These are phyloP conservation scores for Myripristis murdjan DNA, from an alignment of 2,797 vertebrate species.

Conservation along the genomic window DNA sequence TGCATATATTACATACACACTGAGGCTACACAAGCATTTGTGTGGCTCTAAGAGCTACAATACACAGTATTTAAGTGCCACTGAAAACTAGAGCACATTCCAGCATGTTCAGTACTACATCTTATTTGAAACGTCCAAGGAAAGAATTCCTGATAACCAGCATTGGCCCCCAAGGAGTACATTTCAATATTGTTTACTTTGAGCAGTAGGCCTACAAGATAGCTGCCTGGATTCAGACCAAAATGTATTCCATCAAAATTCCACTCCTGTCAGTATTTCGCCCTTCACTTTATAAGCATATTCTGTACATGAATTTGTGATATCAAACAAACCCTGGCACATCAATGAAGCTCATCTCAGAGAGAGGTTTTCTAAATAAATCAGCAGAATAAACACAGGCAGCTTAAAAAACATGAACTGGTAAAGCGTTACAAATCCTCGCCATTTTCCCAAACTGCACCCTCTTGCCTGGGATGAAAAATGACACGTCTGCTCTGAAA, in stretches of 20 bases:
- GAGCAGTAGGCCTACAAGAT: constrained; percentile 65
- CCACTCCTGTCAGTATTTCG: constrained; percentile 74
- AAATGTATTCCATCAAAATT: constrained; percentile 76
- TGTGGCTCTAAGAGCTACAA: constrained; percentile 3
- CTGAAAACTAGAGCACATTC: constrained; percentile 29
- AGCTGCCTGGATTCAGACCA: constrained; percentile 74
- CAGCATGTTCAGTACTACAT: constrained; percentile 38
- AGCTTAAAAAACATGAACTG: constrained; percentile 81
- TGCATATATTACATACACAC: neutral
- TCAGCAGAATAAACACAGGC: constrained; percentile 85
- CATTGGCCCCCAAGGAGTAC: constrained; percentile 55
- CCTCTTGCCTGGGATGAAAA: constrained; percentile 81
- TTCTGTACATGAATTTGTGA: constrained; percentile 80
- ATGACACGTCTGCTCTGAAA: constrained; percentile 86
- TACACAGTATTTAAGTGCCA: neutral
- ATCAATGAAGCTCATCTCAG: constrained; percentile 83
- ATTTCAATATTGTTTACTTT: constrained; percentile 79
- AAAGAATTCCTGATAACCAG: constrained; percentile 47
- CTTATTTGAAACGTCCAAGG: constrained; percentile 46
- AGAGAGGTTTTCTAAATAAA: constrained; percentile 84
- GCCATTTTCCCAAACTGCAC: constrained; percentile 77
- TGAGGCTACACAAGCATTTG: neutral
- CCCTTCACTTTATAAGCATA: constrained; percentile 78
- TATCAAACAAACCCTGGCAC: constrained; percentile 85
- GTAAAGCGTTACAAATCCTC: constrained; percentile 86